phyloP scores from a whole-genome alignment of 2,797 vertebrate genomes.

The Vireo griseus region DNA sequence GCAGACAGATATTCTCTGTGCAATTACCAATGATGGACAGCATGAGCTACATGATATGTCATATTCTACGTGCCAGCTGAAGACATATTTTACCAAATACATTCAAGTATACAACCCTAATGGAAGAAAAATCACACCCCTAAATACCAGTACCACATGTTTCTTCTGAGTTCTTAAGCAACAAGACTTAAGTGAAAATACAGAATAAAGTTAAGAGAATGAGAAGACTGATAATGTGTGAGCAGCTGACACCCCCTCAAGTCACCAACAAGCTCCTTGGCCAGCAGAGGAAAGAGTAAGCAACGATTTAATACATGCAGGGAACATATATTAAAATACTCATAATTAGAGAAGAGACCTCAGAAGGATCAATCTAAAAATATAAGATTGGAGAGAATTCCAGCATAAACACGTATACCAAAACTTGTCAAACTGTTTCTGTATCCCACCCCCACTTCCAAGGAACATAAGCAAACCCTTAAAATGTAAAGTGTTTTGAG shows the following conservation, averaged over 20 bases:
- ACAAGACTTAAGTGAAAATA: not conserved
- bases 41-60: not conserved
- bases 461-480: not conserved
- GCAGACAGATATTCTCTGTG: not conserved
- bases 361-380: not conserved
- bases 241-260: not conserved
- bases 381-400: not conserved
- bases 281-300: not conserved
- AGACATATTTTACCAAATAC: not conserved
- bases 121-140: not conserved
- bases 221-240: not conserved
- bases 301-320: not conserved
- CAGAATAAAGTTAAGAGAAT: not conserved
- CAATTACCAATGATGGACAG: constrained; percentile 12
- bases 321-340: not conserved
- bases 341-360: not conserved
- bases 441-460: not conserved
- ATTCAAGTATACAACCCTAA: not conserved
- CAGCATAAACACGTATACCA: not conserved
- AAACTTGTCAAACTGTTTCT: not conserved
- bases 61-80: not conserved
- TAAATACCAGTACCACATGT: not conserved
- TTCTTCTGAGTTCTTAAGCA: not conserved
- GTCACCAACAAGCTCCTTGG: not conserved
- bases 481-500: not conserved